A percentile compares a stretch with the other conserved stretches of the same genome.
Conservation (phyloP, 1,140 invertebrate genomes). For the Babylonia areolata region DNA sequence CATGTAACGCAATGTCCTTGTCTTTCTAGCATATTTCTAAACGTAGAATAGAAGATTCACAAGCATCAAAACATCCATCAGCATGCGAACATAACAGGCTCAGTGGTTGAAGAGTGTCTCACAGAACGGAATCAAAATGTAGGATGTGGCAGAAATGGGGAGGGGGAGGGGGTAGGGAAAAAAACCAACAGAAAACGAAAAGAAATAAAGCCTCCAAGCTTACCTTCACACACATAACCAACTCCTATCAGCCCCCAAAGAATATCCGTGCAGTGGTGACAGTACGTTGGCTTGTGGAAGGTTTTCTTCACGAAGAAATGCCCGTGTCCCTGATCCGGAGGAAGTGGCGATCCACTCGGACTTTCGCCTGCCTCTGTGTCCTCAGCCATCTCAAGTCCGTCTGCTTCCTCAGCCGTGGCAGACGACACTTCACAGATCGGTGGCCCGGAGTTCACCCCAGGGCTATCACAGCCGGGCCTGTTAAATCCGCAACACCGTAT, state of each 20-base stretch:
- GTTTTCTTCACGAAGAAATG: constrained; percentile 99
- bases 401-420: constrained; percentile 13
- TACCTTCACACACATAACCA: constrained; percentile 99
- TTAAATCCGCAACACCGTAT: constrained; percentile 41
- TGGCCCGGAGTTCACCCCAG: constrained; percentile 42
- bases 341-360: constrained; percentile 51
- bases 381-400: constrained; percentile 58
- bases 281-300: constrained; percentile 99
- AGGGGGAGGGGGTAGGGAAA: not conserved
- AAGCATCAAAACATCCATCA: not conserved
- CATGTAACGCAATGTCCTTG: not conserved
- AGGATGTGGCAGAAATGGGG: not conserved
- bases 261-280: constrained; percentile 99
- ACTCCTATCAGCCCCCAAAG: constrained; percentile 99
- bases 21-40: not conserved
- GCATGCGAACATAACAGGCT: not conserved
- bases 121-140: not conserved
- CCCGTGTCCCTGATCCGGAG: constrained; percentile 81
- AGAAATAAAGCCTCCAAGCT: constrained; percentile 50
- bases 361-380: constrained; percentile 52
- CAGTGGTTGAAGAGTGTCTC: not conserved
- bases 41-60: not conserved
- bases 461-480: constrained; percentile 35
- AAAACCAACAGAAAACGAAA: not conserved
- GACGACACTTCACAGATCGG: constrained; percentile 37